Percentiles rank a stretch among this genome's conserved stretches.
Evolutionary conservation across 2,113 vertebrate species (phyloP).

Genomic region (Zapus hudsonius): DNA sequence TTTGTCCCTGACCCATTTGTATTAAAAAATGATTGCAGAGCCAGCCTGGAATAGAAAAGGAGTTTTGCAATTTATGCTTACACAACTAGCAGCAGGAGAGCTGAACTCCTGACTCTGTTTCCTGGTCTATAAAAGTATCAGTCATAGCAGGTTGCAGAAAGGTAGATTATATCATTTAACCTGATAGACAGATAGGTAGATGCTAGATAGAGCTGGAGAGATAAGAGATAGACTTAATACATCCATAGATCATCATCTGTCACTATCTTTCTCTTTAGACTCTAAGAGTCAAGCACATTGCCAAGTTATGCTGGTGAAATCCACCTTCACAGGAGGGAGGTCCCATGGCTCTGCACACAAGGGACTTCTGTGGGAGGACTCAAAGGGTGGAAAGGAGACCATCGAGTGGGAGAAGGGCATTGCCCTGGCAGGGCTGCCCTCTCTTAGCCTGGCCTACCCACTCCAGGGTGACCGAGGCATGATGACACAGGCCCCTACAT

Average conservation of each 20-base stretch:
- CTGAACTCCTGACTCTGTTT: neutral
- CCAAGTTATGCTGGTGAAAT: neutral
- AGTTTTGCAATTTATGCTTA: neutral
- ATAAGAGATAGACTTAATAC: neutral
- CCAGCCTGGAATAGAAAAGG: neutral
- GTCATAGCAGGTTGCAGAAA: neutral
- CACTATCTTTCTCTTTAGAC: neutral
- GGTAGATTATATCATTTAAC: neutral
- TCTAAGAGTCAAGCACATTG: neutral
- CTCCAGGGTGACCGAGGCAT: neutral
- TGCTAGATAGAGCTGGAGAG: neutral
- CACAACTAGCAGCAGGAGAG: neutral
- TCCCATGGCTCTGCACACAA: neutral
- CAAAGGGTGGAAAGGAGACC: neutral
- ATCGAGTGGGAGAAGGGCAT: neutral
- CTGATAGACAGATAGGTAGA: neutral
- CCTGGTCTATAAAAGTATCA: neutral
- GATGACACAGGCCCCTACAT: neutral
- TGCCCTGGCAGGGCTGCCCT: neutral
- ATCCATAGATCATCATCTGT: neutral
- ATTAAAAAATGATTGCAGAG: neutral
- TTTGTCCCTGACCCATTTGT: neutral
- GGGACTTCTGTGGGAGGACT: neutral
- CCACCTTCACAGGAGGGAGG: neutral
- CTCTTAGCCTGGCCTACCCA: neutral